Conservation (phyloP, 2,888 invertebrate species). For the Calameuta filiformis region DNA sequence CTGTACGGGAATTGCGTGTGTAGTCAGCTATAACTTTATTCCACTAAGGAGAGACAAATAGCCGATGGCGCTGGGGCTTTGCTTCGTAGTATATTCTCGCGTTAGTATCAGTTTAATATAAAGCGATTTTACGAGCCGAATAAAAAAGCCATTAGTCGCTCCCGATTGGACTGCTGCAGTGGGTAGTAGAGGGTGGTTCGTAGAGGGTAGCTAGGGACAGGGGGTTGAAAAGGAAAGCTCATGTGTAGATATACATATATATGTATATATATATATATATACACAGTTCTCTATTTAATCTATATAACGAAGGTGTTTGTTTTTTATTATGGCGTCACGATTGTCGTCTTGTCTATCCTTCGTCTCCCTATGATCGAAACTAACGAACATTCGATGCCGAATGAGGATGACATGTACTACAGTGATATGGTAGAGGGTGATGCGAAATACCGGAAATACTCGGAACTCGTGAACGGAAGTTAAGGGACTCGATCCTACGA, state of each 20-base stretch:
- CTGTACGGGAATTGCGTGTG: not conserved
- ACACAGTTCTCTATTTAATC: not conserved
- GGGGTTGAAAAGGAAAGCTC: not conserved
- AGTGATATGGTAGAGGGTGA: not conserved
- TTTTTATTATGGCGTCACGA: not conserved
- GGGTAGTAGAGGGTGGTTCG: not conserved
- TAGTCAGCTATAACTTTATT: not conserved
- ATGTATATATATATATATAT: not conserved
- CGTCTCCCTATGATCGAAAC: not conserved
- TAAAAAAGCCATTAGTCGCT: constrained; percentile 52
- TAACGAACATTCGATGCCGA: too few species aligned
- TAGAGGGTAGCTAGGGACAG: not conserved
- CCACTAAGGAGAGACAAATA: not conserved
- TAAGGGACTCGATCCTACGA: not conserved
- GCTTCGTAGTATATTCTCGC: constrained; percentile 31
- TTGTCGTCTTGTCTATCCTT: not conserved
- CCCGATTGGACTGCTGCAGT: constrained; percentile 33
- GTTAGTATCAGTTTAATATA: constrained; percentile 49
- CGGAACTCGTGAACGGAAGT: not conserved
- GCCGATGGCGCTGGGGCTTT: not conserved
- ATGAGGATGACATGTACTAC: not conserved
- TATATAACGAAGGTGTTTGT: not conserved
- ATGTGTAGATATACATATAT: too few species aligned
- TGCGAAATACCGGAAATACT: not conserved
- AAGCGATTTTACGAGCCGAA: constrained; percentile 53